Conservation (phyloP, 2,888 invertebrate species). For the Parnassius mnemosyne region DNA sequence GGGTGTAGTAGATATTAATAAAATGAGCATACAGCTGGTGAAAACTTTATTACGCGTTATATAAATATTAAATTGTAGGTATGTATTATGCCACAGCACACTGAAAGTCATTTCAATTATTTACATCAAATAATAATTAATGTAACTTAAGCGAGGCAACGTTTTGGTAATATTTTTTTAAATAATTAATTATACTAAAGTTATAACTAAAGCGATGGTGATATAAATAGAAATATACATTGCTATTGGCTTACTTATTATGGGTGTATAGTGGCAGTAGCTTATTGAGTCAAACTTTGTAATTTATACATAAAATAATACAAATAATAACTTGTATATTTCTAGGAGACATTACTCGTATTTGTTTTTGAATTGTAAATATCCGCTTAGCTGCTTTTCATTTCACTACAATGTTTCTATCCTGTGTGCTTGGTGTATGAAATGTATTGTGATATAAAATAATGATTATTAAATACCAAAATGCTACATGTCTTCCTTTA, state of each 20-base stretch:
- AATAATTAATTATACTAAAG: slow-evolving; percentile 55
- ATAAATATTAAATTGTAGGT: slow-evolving; percentile 42
- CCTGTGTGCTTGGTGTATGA: slow-evolving; percentile 16
- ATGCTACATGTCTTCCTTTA: slow-evolving; percentile 27
- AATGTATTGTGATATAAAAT: slow-evolving; percentile 29
- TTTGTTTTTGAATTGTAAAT: slow-evolving; percentile 55
- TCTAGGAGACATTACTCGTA: slow-evolving; percentile 60
- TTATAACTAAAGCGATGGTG: slow-evolving; percentile 37
- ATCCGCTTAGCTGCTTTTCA: slow-evolving; percentile 41
- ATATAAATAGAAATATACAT: slow-evolving; percentile 23
- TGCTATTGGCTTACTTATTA: slow-evolving; percentile 17
- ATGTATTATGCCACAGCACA: slow-evolving; percentile 74
- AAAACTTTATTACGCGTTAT: slow-evolving; percentile 65
- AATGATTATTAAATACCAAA: slow-evolving; percentile 28
- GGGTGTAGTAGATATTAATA: slow-evolving; percentile 21
- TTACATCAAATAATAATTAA: slow-evolving; percentile 63
- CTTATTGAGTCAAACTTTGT: slow-evolving; percentile 2
- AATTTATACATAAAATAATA: slow-evolving; percentile 24
- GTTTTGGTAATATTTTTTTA: slow-evolving; percentile 75
- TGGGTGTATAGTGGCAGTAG: slow-evolving; percentile 26
- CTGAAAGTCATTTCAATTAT: slow-evolving; percentile 61
- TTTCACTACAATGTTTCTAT: slow-evolving; percentile 40
- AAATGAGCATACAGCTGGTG: slow-evolving; percentile 52
- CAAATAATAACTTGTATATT: slow-evolving; percentile 54
- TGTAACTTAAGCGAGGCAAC: slow-evolving; percentile 77